These are phyloP conservation scores for Dermolepida albohirtum DNA, from an alignment of 2,888 invertebrate species.

Conservation along the genomic window DNA sequence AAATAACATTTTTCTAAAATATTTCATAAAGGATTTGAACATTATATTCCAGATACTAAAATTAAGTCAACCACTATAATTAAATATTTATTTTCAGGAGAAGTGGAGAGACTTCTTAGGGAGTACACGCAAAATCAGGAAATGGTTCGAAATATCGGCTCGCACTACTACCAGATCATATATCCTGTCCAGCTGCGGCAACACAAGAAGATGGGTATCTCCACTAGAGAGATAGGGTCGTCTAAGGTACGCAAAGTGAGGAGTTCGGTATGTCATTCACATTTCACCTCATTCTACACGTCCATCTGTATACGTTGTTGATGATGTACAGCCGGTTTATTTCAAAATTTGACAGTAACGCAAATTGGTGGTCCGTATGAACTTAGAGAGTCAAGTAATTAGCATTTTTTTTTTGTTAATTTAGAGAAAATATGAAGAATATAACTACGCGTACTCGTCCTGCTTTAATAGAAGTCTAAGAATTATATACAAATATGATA, in stretches of 20 bases:
- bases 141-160: constrained; percentile 90
- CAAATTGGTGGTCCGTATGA: too few species aligned
- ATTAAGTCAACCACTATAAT: too few species aligned
- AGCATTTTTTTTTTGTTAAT: too few species aligned
- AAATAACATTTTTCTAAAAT: too few species aligned
- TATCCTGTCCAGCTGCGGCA: constrained; percentile 94
- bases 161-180: constrained; percentile 93
- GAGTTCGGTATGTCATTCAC: constrained; percentile 70
- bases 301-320: constrained; percentile 4
- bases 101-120: constrained; percentile 90
- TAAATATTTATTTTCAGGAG: constrained; percentile 70
- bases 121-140: constrained; percentile 94
- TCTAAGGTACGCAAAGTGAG: constrained; percentile 81
- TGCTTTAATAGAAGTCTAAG: too few species aligned
- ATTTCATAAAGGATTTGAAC: too few species aligned
- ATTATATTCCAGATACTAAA: too few species aligned
- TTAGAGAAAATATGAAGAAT: too few species aligned
- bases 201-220: constrained; percentile 96
- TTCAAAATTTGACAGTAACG: too few species aligned
- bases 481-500: too few species aligned
- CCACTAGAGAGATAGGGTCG: constrained; percentile 89
- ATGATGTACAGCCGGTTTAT: neutral
- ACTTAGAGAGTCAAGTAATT: too few species aligned
- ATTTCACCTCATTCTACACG: constrained; percentile 50
- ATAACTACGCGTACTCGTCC: too few species aligned